Conservation (phyloP, 2,113 vertebrate species). For the Psittacara wagleri region DNA sequence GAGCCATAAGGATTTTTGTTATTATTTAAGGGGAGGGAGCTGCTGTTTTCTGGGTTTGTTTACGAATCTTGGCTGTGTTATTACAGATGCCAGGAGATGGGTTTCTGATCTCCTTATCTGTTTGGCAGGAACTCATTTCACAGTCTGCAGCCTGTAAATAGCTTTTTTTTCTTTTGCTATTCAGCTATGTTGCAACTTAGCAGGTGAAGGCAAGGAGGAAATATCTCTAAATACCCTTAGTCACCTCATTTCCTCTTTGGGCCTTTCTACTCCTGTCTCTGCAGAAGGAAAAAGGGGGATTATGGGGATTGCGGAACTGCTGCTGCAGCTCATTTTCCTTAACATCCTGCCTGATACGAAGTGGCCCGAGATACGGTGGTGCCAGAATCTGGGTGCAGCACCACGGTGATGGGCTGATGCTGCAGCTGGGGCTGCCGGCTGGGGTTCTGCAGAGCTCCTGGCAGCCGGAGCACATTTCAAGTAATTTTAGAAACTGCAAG, state of each 20-base stretch:
- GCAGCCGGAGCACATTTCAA: not conserved
- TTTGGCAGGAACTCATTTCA: not conserved
- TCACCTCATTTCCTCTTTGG: not conserved
- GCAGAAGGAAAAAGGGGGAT: not conserved
- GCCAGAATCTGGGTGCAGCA: not conserved
- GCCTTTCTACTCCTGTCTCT: not conserved
- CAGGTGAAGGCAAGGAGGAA: not conserved
- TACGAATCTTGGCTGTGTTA: not conserved
- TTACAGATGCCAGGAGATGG: not conserved
- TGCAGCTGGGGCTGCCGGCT: not conserved
- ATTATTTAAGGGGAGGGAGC: not conserved
- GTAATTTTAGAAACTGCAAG: conserved; percentile 56
- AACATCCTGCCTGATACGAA: not conserved
- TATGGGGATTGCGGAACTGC: not conserved
- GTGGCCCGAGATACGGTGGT: not conserved
- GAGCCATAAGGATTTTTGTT: not conserved
- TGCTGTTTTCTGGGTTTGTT: not conserved
- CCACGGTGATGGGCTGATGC: not conserved
- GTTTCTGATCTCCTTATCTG: not conserved
- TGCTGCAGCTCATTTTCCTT: not conserved
- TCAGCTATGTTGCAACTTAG: not conserved
- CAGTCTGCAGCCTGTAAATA: not conserved
- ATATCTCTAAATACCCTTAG: not conserved
- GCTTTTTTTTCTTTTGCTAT: not conserved
- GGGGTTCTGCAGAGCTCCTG: conserved; percentile 9